These are phyloP conservation scores for Macaca nemestrina DNA, from an alignment of 2,113 vertebrate genomes.

Conservation along the genomic window DNA sequence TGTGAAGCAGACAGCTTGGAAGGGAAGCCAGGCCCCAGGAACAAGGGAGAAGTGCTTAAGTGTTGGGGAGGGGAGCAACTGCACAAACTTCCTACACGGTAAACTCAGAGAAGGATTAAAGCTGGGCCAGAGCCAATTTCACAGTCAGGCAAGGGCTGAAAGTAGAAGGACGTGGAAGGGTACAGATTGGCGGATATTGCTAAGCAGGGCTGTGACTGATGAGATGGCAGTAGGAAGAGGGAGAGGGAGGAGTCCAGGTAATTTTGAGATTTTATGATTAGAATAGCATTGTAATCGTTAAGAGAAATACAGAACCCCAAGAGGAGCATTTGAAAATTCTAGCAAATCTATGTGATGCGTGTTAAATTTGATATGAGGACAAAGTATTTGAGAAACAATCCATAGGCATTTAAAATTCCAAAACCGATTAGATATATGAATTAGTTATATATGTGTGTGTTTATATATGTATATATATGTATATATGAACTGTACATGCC, in stretches of 20 bases:
- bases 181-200: rapidly evolving
- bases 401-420: not conserved
- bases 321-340: not conserved
- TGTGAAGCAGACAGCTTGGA: not conserved
- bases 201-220: no score
- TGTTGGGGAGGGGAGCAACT: rapidly evolving
- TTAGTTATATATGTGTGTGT: not conserved
- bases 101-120: not conserved
- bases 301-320: not conserved
- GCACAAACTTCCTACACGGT: rapidly evolving
- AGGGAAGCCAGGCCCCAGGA: not conserved
- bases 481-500: not conserved
- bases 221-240: not conserved
- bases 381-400: not conserved
- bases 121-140: not conserved
- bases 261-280: not conserved
- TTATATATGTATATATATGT: not conserved
- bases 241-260: not conserved
- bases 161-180: not conserved
- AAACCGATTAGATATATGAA: not conserved
- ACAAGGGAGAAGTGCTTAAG: rapidly evolving
- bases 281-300: not conserved
- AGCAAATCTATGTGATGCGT: no score
- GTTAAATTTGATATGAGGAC: not conserved
- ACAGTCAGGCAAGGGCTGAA: not conserved